These are phyloP conservation scores for Pachliopta kotzebuea DNA, from an alignment of 2,888 invertebrate species.

Conservation along the genomic window DNA sequence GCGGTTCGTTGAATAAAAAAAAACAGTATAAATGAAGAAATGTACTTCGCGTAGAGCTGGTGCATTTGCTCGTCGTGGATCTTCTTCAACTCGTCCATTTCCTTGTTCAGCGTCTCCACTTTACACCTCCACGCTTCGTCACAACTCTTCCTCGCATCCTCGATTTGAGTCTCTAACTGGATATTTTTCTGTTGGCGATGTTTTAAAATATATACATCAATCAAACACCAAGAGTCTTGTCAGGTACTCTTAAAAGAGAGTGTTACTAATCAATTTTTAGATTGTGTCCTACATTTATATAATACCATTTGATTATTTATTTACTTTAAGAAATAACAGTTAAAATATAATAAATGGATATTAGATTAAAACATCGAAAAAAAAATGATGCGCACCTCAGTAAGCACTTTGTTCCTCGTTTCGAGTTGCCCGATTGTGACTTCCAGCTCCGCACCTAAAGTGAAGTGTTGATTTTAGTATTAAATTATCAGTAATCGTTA, in stretches of 20 bases:
- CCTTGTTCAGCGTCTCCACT: conserved; percentile 81
- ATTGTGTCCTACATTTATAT: too few species aligned
- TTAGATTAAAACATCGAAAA: neutral
- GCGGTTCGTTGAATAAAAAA: neutral
- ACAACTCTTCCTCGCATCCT: conserved; percentile 58
- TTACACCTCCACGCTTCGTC: conserved; percentile 83
- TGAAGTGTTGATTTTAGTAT: conserved; percentile 5
- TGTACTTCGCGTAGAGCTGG: conserved; percentile 88
- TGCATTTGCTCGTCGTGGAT: conserved; percentile 88
- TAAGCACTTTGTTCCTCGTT: conserved; percentile 82
- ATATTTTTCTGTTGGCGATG: conserved; percentile 54
- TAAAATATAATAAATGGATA: too few species aligned
- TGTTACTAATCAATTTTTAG: too few species aligned
- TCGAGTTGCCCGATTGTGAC: conserved; percentile 84
- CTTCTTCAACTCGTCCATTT: conserved; percentile 79
- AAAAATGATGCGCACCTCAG: conserved; percentile 73
- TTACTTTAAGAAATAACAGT: too few species aligned
- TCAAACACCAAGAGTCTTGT: too few species aligned
- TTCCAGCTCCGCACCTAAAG: conserved; percentile 70
- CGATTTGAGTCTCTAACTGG: conserved; percentile 54
- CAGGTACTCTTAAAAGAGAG: too few species aligned
- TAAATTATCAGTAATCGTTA: too few species aligned
- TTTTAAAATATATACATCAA: neutral
- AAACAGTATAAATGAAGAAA: conserved; percentile 20
- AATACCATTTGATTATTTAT: too few species aligned